Evolutionary conservation across 2,888 invertebrate species (phyloP), one percentile per base, ranked within the genome.

Genomic region (Cybosia mesomella): DNA sequence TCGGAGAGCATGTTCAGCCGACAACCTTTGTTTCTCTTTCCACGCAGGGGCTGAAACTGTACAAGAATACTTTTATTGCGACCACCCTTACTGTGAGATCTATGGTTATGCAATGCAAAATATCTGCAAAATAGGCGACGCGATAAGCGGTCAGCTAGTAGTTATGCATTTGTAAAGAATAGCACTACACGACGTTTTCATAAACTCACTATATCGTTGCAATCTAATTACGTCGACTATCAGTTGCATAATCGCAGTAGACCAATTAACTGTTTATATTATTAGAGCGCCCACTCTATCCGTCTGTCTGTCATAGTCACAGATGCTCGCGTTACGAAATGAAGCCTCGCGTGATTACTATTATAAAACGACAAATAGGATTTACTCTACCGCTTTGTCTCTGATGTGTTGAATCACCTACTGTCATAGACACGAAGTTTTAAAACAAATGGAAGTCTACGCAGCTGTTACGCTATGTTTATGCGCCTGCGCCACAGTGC

Each of bases 251-350:
- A 88, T 80, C 81, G 78, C 82, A 82, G 80, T 80, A 81, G 80
- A 77, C 74, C 87, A 89, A 90, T 90, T 90, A 90, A 84, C 84
- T 83, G 89, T 89, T 28, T 87, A 88, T 87, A 87, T 88, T 86
- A 86, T 82, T 84, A 79, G 73, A 75, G 68, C 78, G 74, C 79
- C 80, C 79, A 80, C 77, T 61, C 49, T 49, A 63, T 13, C 64
- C 73, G 76, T 72, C 72, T 66, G 75, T 74, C 53, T 71, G 74
- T 76, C 73, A 73, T 18, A 28, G 58, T 32, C 32, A 58, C 58
- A 67, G 34, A 69, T 65, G 72, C 67, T 64, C 61, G 69, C 36
- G 64, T 81, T 80, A 68, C 74, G 80, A 81, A 76, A 81, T 73
- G 58, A 58, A 68, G 63, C 63, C 64, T 66, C 62, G 65, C 39